These are phyloP conservation scores for Notechis scutatus DNA, from an alignment of 2,113 vertebrate genomes.

Conservation along the genomic window DNA sequence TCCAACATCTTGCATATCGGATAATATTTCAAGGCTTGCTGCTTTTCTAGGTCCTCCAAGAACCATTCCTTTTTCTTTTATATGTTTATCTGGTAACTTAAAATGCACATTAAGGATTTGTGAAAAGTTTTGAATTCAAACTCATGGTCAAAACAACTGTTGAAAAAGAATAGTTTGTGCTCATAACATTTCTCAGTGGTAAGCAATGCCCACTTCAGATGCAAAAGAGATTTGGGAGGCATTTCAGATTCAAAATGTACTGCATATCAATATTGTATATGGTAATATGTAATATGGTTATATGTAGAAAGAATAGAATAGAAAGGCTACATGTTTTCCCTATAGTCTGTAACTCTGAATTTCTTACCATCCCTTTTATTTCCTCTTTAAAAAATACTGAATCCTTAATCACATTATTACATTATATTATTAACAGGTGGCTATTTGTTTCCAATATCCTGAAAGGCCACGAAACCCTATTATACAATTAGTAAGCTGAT, in stretches of 20 bases:
- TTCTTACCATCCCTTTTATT: background rate
- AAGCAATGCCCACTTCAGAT: background rate
- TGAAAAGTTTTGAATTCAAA: background rate
- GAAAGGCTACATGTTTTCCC: background rate
- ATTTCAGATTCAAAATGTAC: background rate
- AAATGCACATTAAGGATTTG: background rate
- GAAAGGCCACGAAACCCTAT: background rate
- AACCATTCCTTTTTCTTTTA: background rate
- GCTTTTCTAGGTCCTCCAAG: background rate
- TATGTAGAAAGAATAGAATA: background rate
- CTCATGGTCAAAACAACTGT: background rate
- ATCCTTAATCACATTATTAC: background rate
- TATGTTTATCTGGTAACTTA: too few species aligned
- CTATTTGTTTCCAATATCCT: background rate
- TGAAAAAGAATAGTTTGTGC: background rate
- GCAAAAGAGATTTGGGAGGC: background rate
- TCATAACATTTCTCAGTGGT: background rate
- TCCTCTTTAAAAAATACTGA: background rate
- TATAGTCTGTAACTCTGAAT: background rate
- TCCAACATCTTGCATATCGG: background rate
- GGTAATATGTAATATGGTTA: background rate
- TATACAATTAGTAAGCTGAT: background rate
- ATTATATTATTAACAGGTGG: background rate
- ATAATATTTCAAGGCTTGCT: background rate
- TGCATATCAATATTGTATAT: background rate